These are phyloP conservation scores for Enteromius treurensis DNA, from an alignment of 2,797 vertebrate species.

Conservation along the genomic window DNA sequence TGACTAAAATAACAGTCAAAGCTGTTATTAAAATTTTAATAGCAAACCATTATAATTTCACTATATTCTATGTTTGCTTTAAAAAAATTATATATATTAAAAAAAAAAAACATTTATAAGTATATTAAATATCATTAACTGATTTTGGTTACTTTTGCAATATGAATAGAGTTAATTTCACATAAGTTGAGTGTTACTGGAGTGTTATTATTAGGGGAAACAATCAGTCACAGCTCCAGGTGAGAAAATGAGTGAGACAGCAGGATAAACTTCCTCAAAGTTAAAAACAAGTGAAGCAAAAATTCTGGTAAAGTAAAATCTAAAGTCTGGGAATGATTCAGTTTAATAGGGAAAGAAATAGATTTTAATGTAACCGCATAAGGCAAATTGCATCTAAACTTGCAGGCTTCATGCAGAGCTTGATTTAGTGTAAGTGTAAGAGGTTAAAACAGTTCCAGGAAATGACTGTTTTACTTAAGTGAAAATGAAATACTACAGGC, in stretches of 20 bases:
- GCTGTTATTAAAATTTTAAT: not conserved
- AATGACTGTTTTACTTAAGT: not conserved
- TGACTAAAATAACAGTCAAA: not conserved
- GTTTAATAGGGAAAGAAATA: not conserved
- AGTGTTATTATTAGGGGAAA: not conserved
- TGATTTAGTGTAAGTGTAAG: not conserved
- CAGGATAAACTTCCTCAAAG: not conserved
- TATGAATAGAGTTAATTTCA: not conserved
- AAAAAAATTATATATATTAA: no score
- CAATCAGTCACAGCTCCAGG: constrained; percentile 2
- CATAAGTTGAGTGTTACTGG: not conserved
- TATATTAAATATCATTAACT: not conserved
- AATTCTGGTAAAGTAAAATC: not conserved
- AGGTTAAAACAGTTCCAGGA: not conserved
- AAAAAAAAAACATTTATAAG: not conserved
- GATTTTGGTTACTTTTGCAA: not conserved
- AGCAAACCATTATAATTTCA: not conserved
- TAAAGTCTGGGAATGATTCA: not conserved
- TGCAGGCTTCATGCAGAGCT: not conserved
- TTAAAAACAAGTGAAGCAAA: not conserved
- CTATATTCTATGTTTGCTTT: not conserved
- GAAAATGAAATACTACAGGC: not conserved
- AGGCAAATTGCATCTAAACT: not conserved
- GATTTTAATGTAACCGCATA: not conserved
- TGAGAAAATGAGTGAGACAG: constrained; percentile 2